phyloP scores from a whole-genome alignment of 2,888 invertebrate species.

The Nomada ruficornis region DNA sequence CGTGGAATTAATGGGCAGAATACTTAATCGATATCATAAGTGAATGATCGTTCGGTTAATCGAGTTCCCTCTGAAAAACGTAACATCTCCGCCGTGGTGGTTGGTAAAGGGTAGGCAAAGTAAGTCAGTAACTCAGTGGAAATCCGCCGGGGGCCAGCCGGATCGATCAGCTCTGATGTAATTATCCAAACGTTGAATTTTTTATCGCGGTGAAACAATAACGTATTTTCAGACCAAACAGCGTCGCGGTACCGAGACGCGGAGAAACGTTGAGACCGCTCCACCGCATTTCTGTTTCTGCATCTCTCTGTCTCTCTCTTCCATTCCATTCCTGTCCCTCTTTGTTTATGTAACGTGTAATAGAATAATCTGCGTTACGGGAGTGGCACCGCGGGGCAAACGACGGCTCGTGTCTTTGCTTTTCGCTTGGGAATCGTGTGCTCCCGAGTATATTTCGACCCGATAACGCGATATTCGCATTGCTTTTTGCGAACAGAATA shows the following conservation, averaged over 20 bases:
- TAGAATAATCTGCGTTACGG: constrained; percentile 81
- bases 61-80: background rate
- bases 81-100: constrained; percentile 8
- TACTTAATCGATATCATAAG: background rate
- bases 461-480: constrained; percentile 28
- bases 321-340: constrained; percentile 33
- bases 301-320: constrained; percentile 1
- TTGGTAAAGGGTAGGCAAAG: constrained; percentile 68
- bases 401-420: constrained; percentile 55
- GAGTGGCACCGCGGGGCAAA: constrained; percentile 52
- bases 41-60: background rate
- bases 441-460: constrained; percentile 35
- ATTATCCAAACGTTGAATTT: constrained; percentile 88
- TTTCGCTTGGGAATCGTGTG: constrained; percentile 13
- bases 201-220: constrained; percentile 88
- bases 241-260: constrained; percentile 83
- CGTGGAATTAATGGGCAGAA: too few relatives aligned
- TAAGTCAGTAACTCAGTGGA: constrained; percentile 78
- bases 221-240: constrained; percentile 89
- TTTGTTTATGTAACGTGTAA: constrained; percentile 80
- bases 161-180: constrained; percentile 84
- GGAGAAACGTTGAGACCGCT: constrained; percentile 76
- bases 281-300: constrained; percentile 51
- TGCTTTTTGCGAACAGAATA: constrained; percentile 28
- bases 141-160: constrained; percentile 59